Conservation (phyloP, 2,113 vertebrate species). For the Cebidichthys violaceus region DNA sequence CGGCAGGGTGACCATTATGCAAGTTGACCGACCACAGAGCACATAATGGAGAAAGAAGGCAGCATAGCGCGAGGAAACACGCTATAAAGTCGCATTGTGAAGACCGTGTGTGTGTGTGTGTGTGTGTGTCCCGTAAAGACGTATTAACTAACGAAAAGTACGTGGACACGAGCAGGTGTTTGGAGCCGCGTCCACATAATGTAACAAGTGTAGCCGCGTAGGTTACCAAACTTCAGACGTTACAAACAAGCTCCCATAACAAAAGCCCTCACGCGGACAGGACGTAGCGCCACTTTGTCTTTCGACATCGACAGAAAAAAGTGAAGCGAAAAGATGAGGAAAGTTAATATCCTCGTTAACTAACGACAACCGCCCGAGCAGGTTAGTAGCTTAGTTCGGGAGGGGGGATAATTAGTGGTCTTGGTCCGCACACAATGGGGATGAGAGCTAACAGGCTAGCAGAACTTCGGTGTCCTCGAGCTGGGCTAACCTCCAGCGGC, state of each 20-base stretch:
- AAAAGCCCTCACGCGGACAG: constrained; percentile 56
- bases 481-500: constrained; percentile 75
- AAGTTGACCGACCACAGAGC: constrained; percentile 60
- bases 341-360: constrained; percentile 44
- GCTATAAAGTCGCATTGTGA: not conserved
- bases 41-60: constrained; percentile 55
- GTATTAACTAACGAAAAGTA: not conserved
- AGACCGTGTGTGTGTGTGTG: not conserved
- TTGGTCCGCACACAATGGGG: constrained; percentile 75
- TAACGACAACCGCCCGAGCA: constrained; percentile 34
- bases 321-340: constrained; percentile 20
- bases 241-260: constrained; percentile 19
- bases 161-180: constrained; percentile 65
- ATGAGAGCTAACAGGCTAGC: constrained; percentile 74
- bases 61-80: not conserved
- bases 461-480: constrained; percentile 72
- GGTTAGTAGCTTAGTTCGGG: constrained; percentile 36
- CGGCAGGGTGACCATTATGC: constrained; percentile 67
- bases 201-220: constrained; percentile 71
- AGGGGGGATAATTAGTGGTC: constrained; percentile 46
- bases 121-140: not conserved
- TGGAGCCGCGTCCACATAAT: constrained; percentile 22
- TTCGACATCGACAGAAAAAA: constrained; percentile 25
- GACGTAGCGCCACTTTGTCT: not conserved
- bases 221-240: constrained; percentile 51